Percentiles rank a stretch among this genome's conserved stretches.
Conservation (phyloP, 2,113 vertebrate species). For the Microtus pennsylvanicus region DNA sequence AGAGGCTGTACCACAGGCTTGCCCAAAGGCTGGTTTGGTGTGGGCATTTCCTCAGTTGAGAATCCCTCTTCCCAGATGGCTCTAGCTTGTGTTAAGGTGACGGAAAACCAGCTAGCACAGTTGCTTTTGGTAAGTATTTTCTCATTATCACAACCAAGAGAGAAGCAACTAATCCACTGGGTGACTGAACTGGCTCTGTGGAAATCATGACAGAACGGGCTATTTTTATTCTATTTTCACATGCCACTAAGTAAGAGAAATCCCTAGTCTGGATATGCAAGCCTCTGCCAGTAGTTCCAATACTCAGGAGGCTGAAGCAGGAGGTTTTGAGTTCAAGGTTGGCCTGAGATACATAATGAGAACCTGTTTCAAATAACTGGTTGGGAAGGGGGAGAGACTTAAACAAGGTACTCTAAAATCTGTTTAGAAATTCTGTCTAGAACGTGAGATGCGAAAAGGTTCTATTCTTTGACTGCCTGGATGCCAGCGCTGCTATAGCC, state of each 20-base stretch:
- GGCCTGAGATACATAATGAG: background rate
- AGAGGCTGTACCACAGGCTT: background rate
- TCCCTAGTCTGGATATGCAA: slow-evolving; percentile 38
- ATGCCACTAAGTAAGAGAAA: slow-evolving; percentile 64
- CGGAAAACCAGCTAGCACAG: background rate
- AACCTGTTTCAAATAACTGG: background rate
- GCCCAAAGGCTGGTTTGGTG: background rate
- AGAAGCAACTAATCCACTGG: background rate
- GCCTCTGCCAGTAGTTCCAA: background rate
- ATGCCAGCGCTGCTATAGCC: background rate
- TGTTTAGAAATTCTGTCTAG: slow-evolving; percentile 74
- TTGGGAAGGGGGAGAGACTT: background rate
- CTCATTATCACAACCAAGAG: background rate
- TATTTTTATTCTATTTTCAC: slow-evolving; percentile 52
- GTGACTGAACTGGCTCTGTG: slow-evolving; percentile 70
- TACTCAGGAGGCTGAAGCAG: background rate
- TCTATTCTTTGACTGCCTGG: background rate
- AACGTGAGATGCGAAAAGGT: background rate
- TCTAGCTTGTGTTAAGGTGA: background rate
- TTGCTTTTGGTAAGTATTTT: background rate
- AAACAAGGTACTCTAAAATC: slow-evolving; percentile 67
- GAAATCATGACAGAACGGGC: slow-evolving; percentile 51
- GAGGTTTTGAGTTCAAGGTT: background rate
- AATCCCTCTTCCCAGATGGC: background rate
- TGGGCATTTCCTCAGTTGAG: background rate